phyloP scores from a whole-genome alignment of 2,888 invertebrate genomes.

The Lasius fuliginosus region DNA sequence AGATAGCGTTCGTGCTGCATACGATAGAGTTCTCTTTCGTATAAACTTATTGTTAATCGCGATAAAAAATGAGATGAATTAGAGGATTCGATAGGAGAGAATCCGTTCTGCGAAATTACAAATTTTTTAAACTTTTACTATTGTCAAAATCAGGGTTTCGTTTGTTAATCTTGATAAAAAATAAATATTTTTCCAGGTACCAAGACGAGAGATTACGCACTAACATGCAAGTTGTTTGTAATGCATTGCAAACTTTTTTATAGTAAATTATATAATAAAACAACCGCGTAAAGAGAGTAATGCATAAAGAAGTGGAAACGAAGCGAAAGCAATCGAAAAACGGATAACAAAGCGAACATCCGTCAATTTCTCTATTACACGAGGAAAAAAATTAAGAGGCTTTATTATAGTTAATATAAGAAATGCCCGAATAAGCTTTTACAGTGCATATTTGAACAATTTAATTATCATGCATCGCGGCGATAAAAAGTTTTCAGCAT shows the following conservation, averaged over 20 bases:
- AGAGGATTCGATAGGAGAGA: too few species aligned
- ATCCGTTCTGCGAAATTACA: background rate
- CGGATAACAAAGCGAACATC: background rate
- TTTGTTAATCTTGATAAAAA: background rate
- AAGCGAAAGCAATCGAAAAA: too few species aligned
- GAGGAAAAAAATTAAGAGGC: background rate
- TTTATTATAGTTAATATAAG: background rate
- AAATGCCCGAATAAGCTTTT: background rate
- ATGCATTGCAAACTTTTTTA: background rate
- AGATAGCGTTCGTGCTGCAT: conserved; percentile 16
- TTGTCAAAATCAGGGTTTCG: background rate
- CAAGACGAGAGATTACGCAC: background rate
- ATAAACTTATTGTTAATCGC: background rate
- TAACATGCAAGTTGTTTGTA: background rate
- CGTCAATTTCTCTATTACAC: background rate
- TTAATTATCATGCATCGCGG: background rate
- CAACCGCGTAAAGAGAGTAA: background rate
- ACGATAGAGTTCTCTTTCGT: background rate
- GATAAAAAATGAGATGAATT: background rate
- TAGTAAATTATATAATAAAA: background rate
- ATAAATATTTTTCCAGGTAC: background rate
- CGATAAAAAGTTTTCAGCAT: background rate
- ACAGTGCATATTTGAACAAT: background rate
- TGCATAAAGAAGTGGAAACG: too few species aligned
- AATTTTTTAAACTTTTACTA: background rate